These are phyloP conservation scores for Folsomia manolachei DNA, from an alignment of 2,888 invertebrate species.

Conservation along the genomic window DNA sequence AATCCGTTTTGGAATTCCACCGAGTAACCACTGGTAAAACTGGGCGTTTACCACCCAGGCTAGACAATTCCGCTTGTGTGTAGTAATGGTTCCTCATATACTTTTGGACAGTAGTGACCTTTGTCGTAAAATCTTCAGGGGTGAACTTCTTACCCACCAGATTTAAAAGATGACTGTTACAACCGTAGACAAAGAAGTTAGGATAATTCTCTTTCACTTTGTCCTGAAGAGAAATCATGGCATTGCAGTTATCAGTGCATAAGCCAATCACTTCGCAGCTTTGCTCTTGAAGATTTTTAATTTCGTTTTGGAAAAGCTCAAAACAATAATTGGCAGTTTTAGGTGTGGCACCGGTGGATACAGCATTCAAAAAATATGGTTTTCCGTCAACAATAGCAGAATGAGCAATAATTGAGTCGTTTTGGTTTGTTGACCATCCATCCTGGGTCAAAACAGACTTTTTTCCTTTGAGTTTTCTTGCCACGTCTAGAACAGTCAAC, in stretches of 20 bases:
- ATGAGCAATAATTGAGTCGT: conserved; percentile 26
- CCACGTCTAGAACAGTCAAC: conserved; percentile 12
- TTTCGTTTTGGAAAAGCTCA: conserved; percentile 2
- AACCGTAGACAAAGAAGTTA: conserved; percentile 22
- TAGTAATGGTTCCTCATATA: conserved; percentile 25
- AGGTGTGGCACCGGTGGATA: conserved; percentile 2
- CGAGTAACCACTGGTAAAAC: conserved; percentile 18
- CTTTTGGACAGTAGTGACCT: conserved; percentile 20
- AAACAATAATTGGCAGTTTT: conserved; percentile 24
- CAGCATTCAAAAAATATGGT: conserved; percentile 17
- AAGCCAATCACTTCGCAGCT: conserved; percentile 19
- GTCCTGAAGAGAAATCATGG: conserved; percentile 21
- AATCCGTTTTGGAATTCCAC: conserved; percentile 29
- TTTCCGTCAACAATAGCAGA: conserved; percentile 14
- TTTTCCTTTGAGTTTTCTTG: conserved; percentile 7
- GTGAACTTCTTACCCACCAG: conserved; percentile 28
- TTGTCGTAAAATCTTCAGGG: conserved; percentile 7
- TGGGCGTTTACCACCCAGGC: conserved; percentile 15
- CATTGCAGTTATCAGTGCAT: conserved; percentile 35
- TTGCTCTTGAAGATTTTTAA: not conserved
- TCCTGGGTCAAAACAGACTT: conserved; percentile 24
- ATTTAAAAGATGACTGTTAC: conserved; percentile 33
- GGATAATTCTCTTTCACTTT: conserved; percentile 3
- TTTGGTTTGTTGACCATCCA: conserved; percentile 31
- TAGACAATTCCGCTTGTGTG: conserved; percentile 10